Evolutionary conservation across 2,113 vertebrate genomes (phyloP), one percentile per base, ranked within the genome.

Genomic region (Prietella phreatophila): DNA sequence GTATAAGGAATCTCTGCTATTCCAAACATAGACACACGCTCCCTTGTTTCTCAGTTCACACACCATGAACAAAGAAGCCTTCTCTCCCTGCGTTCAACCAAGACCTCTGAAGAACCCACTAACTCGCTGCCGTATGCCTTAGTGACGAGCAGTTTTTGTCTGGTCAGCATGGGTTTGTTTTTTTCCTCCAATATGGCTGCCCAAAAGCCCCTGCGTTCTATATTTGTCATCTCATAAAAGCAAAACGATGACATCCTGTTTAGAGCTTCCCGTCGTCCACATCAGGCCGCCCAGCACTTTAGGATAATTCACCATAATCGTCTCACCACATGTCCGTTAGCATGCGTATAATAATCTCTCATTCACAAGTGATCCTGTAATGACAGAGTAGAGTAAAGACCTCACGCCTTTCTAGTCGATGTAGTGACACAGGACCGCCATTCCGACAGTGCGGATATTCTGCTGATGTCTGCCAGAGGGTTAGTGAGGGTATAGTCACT

Each of bases 241-340:
- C 53, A 39, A 82, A 42, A 61, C 0, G 11, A 14, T 42, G 20
- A 82, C 80, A 27, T 82, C 67, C 67, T 55, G 60, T 87, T 36
- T 47, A 14, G 84, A 42, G 27, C 76, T 22, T 22, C 53, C 69
- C 15, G 22, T 30, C 50, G 3, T 20, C 61, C 17, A 56, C 19
- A 30, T 7, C 15, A 4, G 8, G 27, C 13, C 73, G 67, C n/a
- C 60, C n/a, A 4, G 56, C 30, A 79, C 80, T 86, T 84, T 17
- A 56, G 63, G 73, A 53, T n/a, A 42, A 84, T 84, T 82, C 73
- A 86, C 86, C 79, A 73, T 84, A 86, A 84, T 88, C 76, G 88
- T 86, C 63, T 83, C 20, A 39, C 69, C 81, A 58, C 82, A 67
- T 8, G 22, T 83, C 60, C 27, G 4, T 61, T 33, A 81, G 78